Evolutionary conservation across 37 sponge, comb jelly and placozoan species (phyloP), one percentile per base, ranked within the genome.

Genomic region (Dysidea cf. avara): DNA sequence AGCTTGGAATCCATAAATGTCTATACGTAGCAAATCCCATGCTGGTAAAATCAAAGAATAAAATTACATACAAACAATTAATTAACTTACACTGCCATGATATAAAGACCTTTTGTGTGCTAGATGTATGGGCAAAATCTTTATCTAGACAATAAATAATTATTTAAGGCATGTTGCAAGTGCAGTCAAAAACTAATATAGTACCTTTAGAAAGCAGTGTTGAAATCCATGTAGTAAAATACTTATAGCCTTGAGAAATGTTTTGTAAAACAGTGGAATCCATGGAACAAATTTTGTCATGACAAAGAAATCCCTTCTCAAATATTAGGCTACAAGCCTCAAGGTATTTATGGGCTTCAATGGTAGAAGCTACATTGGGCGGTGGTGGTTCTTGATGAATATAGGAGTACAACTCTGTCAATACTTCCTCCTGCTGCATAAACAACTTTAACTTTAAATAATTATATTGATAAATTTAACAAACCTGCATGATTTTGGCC

Each of bases 21-120:
- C 40, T 2, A 72, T 58, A 1, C 74, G 54, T 30, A 72, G 47
- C 16, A 56, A 22, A 26, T 72, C 74, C 58, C 58, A 72, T 11
- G 66, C 60, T 58, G 25, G n/a, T 28, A 58, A 58, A 18, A n/a
- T n/a, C n/a, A n/a, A n/a, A n/a, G n/a, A n/a, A n/a, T n/a, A n/a
- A n/a, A n/a, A n/a, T n/a, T n/a, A n/a, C n/a, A n/a, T n/a, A n/a
- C n/a, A n/a, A n/a, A n/a, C n/a, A n/a, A n/a, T n/a, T n/a, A n/a
- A n/a, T n/a, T n/a, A 28, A 18, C 74, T 72, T 72, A 58, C 74
- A 56, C 57, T 72, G 74, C 74, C 74, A 72, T 36, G 74, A 72
- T 12, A 72, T n/a, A 38, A 57, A 72, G 5, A 38, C 55, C 61
- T 57, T 57, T 58, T 21, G 32, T 56, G 39, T 37, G 4, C 55